These are phyloP conservation scores for Phrynocephalus forsythii DNA, from an alignment of 2,797 vertebrate species.

Conservation along the genomic window DNA sequence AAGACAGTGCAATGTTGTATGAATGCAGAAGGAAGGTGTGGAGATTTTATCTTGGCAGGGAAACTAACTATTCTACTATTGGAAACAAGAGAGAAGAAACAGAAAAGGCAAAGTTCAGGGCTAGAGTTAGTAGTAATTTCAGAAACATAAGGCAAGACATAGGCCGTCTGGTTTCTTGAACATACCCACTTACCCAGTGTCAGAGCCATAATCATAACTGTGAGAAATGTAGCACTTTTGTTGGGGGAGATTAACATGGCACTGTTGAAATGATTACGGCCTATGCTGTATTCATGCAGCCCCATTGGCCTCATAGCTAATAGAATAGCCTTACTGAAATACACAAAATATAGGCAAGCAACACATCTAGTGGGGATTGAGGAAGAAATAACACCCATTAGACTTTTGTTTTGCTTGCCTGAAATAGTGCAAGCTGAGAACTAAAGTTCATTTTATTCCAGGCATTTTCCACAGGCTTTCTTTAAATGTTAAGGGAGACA, in stretches of 20 bases:
- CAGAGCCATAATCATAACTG: constrained; percentile 33
- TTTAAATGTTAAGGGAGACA: neutral
- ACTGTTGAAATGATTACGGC: constrained; percentile 16
- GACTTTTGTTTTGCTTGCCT: constrained; percentile 31
- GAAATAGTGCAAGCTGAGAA: constrained; percentile 20
- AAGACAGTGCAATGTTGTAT: constrained; percentile 34
- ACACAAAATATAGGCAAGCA: constrained; percentile 38
- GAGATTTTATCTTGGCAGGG: constrained; percentile 32
- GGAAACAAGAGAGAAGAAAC: neutral
- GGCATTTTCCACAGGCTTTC: neutral
- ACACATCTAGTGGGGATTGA: constrained; percentile 17
- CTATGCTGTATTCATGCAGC: constrained; percentile 22
- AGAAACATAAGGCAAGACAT: constrained; percentile 31
- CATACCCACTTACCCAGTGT: constrained; percentile 2
- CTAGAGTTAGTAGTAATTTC: constrained; percentile 30
- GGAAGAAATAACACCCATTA: constrained; percentile 45
- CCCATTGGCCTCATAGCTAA: constrained; percentile 1
- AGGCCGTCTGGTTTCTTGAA: constrained; percentile 44
- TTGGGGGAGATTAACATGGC: constrained; percentile 42
- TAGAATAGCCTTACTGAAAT: constrained; percentile 36
- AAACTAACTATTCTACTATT: constrained; percentile 33
- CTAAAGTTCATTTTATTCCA: neutral
- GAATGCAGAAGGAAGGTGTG: constrained; percentile 15
- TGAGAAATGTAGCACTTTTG: constrained; percentile 38
- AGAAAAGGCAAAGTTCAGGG: neutral